These are phyloP conservation scores for Phalacrocorax carbo DNA, from an alignment of 2,113 vertebrate genomes.

Conservation along the genomic window DNA sequence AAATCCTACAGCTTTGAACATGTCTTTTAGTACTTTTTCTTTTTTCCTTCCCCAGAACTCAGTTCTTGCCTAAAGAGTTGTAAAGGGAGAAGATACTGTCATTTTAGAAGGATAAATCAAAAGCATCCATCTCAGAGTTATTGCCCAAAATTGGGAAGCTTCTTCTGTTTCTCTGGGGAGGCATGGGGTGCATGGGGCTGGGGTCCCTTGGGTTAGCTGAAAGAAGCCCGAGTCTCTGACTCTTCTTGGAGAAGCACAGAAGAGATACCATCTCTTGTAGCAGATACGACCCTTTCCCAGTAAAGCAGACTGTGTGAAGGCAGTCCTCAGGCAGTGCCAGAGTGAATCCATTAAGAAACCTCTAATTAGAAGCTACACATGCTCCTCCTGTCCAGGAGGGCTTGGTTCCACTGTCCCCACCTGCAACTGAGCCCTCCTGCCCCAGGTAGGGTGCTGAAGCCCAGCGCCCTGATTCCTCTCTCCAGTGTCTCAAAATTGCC, in stretches of 20 bases:
- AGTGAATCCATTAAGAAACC: neutral
- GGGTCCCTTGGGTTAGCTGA: neutral
- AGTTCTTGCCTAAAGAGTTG: neutral
- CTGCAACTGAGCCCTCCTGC: neutral
- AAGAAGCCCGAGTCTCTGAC: neutral
- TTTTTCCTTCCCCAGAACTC: neutral
- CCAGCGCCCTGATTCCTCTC: neutral
- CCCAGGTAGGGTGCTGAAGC: neutral
- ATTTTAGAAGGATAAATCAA: neutral
- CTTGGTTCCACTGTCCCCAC: neutral
- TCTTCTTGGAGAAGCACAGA: neutral
- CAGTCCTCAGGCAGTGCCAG: neutral
- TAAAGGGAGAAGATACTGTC: neutral
- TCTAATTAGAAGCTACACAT: neutral
- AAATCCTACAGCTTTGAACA: neutral
- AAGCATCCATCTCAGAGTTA: neutral
- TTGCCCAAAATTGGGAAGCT: neutral
- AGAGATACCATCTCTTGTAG: neutral
- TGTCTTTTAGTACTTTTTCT: neutral
- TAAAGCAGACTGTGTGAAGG: neutral
- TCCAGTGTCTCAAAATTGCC: fast-evolving
- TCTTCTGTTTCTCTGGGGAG: neutral
- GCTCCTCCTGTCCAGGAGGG: neutral
- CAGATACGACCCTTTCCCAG: neutral
- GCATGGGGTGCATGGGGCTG: fast-evolving